These are phyloP conservation scores for Diplazon laetatorius DNA, from an alignment of 2,888 invertebrate genomes.

Conservation along the genomic window DNA sequence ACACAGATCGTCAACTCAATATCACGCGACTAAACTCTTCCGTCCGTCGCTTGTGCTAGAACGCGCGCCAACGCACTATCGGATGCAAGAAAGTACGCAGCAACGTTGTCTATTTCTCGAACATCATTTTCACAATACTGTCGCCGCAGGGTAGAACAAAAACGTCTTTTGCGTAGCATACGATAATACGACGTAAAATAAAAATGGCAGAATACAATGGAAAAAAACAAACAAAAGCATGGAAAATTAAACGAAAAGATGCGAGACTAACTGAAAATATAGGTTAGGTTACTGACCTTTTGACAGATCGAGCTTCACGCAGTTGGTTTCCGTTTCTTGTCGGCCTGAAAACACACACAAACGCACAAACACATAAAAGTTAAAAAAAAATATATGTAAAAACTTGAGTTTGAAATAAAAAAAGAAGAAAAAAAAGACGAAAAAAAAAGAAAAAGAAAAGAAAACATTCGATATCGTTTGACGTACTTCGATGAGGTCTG, in stretches of 20 bases:
- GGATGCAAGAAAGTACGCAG: neutral
- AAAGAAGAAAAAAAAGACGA: neutral
- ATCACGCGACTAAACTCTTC: neutral
- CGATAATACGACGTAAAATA: neutral
- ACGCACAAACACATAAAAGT: slow-evolving; percentile 43
- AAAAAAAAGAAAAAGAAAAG: slow-evolving; percentile 43
- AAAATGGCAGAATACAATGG: neutral
- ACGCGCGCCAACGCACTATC: too few relatives aligned
- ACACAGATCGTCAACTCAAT: slow-evolving; percentile 6
- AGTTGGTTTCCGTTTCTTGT: slow-evolving; percentile 86
- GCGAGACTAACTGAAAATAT: slow-evolving; percentile 32
- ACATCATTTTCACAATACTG: neutral
- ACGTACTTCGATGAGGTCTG: slow-evolving; percentile 83
- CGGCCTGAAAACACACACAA: slow-evolving; percentile 76
- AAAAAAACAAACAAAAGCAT: neutral
- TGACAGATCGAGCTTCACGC: slow-evolving; percentile 83
- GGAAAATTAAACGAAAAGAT: slow-evolving; percentile 4
- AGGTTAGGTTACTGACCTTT: slow-evolving; percentile 83
- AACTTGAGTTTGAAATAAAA: too few relatives aligned
- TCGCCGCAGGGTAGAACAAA: neutral
- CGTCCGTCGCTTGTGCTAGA: too few relatives aligned
- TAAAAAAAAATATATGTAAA: slow-evolving; percentile 34
- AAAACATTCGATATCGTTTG: slow-evolving; percentile 50
- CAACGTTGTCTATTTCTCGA: too few relatives aligned
- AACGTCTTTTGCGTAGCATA: neutral